Percentiles rank a stretch among this genome's conserved stretches.
These are phyloP conservation scores for Trigoniulus corallinus DNA, from an alignment of 1,140 invertebrate species.

Conservation along the genomic window DNA sequence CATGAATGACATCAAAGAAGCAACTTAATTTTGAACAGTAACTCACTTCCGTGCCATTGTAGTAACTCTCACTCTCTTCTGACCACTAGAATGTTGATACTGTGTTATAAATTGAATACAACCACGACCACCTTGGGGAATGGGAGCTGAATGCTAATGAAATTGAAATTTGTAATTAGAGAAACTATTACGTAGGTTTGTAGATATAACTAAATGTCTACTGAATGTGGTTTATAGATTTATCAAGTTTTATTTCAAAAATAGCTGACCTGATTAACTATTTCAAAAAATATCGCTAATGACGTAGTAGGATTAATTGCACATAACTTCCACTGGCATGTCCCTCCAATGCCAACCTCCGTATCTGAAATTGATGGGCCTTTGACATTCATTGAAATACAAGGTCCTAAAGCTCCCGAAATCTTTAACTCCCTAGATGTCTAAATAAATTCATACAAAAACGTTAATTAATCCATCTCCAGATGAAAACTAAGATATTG, in stretches of 20 bases:
- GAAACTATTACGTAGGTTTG: neutral
- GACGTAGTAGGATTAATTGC: constrained; percentile 83
- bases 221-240: no score
- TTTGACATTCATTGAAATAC: constrained; percentile 83
- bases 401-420: constrained; percentile 88
- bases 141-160: constrained; percentile 67
- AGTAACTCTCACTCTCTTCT: constrained; percentile 85
- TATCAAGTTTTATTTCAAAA: neutral
- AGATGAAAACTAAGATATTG: no score
- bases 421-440: constrained; percentile 44
- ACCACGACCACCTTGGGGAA: constrained; percentile 86
- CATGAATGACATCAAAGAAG: constrained; percentile 8
- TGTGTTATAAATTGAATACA: constrained; percentile 98
- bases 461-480: no score
- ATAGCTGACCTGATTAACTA: constrained; percentile 59
- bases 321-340: constrained; percentile 97
- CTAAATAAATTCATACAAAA: constrained; percentile 27
- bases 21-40: neutral
- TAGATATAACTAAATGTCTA: neutral
- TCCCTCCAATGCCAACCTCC: constrained; percentile 92
- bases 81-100: constrained; percentile 95
- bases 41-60: constrained; percentile 86
- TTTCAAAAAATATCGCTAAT: constrained; percentile 89
- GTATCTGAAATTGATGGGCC: constrained; percentile 82
- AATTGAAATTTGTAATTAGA: constrained; percentile 7